Evolutionary conservation across 2,888 invertebrate genomes (phyloP), one percentile per base, ranked within the genome.

Genomic region (Petrolisthes cinctipes): DNA sequence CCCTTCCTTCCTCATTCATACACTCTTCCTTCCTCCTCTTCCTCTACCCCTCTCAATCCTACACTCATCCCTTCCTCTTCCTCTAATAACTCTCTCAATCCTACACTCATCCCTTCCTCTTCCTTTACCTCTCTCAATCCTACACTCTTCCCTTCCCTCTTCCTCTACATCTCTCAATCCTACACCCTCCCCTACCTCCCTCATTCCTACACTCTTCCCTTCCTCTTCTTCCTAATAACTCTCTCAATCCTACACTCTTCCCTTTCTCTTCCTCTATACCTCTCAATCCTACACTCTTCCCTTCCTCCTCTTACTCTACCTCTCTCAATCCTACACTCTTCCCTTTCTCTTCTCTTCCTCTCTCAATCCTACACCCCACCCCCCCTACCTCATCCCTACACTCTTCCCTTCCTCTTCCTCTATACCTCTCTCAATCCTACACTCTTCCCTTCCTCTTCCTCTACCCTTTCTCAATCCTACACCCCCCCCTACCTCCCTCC

Each of bases 281-380:
- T 61, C 85, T 79, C 57, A 61, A 61, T 85, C 76, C 75, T 75
- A 79, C 79, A 57, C 85, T 85, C 79, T 61, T 57, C 79, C 85
- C 57, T 53, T 85, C 85, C 66, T 80, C 76, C 61, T 85, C 80
- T 85, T 76, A 80, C 85, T 61, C 85, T 80, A 53, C 80, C 71
- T 85, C 85, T 53, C 53, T 73, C 76, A 75, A 54, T 56, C 76
- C 75, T 17, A 75, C 57, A 57, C 57, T 84, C 75, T 75, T 56
- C 20, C 75, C n/a, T n/a, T n/a, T 83, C 76, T 83, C 56, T n/a
- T 53, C 83, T 17, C 82, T 66, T 17, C 66, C 82, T 82, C 66
- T 82, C 82, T 82, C 71, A n/a, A 37, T 51, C 61, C 20, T 37
- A 11, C 37, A 5, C 68, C 20, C 82, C 14, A 51, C 11, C 20